phyloP scores from a whole-genome alignment of 2,888 invertebrate species.

The Embidobia sp. region DNA sequence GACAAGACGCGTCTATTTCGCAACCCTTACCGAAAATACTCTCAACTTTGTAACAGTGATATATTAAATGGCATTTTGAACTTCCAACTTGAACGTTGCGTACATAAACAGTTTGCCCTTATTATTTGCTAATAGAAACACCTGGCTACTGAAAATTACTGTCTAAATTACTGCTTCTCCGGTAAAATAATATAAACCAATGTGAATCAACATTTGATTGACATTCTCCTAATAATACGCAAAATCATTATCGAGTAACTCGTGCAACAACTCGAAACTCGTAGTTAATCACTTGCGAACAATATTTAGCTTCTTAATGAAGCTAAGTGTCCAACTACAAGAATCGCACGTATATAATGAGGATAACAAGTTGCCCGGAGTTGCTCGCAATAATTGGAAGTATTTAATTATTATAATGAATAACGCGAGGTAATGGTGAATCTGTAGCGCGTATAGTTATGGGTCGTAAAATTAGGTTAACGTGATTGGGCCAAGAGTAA shows the following conservation, averaged over 20 bases:
- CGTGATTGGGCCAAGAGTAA: conserved; percentile 2
- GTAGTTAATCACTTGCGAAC: conserved; percentile 24
- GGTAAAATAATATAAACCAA: too few relatives aligned
- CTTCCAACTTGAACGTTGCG: too few relatives aligned
- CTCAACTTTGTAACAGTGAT: too few relatives aligned
- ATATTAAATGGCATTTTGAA: too few relatives aligned
- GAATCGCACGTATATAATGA: conserved; percentile 5
- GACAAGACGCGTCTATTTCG: too few relatives aligned
- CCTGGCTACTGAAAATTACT: too few relatives aligned
- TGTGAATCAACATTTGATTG: not conserved
- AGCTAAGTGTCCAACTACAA: conserved; percentile 21
- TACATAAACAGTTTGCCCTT: too few relatives aligned
- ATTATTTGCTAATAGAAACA: too few relatives aligned
- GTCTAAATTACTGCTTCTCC: too few relatives aligned
- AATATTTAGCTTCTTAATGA: conserved; percentile 27
- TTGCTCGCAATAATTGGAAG: conserved; percentile 16
- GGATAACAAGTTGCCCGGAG: conserved; percentile 15
- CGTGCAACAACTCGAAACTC: not conserved
- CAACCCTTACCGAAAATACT: too few relatives aligned
- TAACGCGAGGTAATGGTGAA: not conserved
- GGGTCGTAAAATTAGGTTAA: conserved; percentile 14
- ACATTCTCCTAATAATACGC: not conserved
- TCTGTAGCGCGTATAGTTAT: not conserved
- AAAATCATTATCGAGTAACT: too few relatives aligned
- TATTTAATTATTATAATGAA: conserved; percentile 43